Percentiles rank a stretch among this genome's conserved stretches.
phyloP scores from a whole-genome alignment of 1,140 invertebrate species.

The Leptonema lineaticorne region DNA sequence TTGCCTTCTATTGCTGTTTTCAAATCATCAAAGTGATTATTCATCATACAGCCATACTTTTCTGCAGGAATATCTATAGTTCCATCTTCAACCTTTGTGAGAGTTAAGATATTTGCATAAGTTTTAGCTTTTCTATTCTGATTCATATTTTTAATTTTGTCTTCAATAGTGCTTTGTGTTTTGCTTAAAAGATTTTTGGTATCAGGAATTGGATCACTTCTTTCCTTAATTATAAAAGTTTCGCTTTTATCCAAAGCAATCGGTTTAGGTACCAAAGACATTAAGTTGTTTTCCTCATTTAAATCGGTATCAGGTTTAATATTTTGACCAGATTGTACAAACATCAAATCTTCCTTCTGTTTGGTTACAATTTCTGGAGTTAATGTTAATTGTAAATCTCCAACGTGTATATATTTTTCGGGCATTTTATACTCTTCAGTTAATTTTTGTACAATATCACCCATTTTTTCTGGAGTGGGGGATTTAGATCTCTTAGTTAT shows the following conservation, averaged over 20 bases:
- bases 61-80: conserved; percentile 58
- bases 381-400: conserved; percentile 37
- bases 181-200: conserved; percentile 52
- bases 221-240: conserved; percentile 45
- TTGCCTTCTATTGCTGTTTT: conserved; percentile 62
- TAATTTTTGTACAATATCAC: conserved; percentile 2
- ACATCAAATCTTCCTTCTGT: neutral
- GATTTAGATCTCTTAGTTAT: conserved; percentile 55
- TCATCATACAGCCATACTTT: conserved; percentile 52
- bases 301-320: neutral
- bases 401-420: conserved; percentile 34
- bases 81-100: conserved; percentile 60
- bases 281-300: conserved; percentile 12
- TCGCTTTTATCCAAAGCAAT: conserved; percentile 45
- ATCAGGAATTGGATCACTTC: conserved; percentile 49
- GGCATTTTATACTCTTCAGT: conserved; percentile 24
- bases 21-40: conserved; percentile 61
- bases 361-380: conserved; percentile 10
- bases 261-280: conserved; percentile 9
- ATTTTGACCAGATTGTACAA: neutral
- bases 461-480: conserved; percentile 48
- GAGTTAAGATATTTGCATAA: conserved; percentile 60
- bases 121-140: conserved; percentile 55
- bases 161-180: conserved; percentile 52
- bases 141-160: conserved; percentile 59